Evolutionary conservation across 2,113 vertebrate species (phyloP), one percentile per base, ranked within the genome.

Genomic region (Eurystomus gularis): DNA sequence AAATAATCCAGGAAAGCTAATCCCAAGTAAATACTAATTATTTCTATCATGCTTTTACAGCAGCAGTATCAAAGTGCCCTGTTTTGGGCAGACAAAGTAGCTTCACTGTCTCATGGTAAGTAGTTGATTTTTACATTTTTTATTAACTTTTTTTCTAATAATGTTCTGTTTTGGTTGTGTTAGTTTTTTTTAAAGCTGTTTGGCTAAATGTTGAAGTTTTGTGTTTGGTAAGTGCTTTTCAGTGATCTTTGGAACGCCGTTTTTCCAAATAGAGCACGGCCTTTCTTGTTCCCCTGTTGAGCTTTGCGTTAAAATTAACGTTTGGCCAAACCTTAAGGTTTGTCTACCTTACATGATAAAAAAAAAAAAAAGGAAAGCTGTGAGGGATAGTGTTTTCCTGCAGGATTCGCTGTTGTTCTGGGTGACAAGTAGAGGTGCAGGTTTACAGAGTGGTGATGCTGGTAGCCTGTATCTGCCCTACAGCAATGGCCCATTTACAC

Each of bases 21-120:
- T 20, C 4, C 7, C 35, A 44, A 64, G 82, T 51, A 42, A 70
- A 61, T 48, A 12, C 39, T 91, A 66, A 96, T 83, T 52, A 44
- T 71, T 84, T 88, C 33, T 95, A 5, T 51, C 44, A 13, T 96
- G 57, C 87, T 82, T 98, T 97, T 95, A 76, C 98, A 99, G 99
- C 99, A 99, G 95, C 99, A 99, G 88, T 99, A 99, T 98, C 99
- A 99, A 96, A 99, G 99, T 98, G 99, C 99, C 96, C 97, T 99
- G 24, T 99, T 99, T 97, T 99, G 99, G 99, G 99, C 99, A 86
- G 99, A 99, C 97, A 99, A 99, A 98, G 99, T 99, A 96, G 99
- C 99, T 70, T 99, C 99, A 4, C 97, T 99, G 13, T 99, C 99
- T 93, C 99, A 98, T 90, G 99, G 99, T 99, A 96, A 99, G 99